phyloP scores from a whole-genome alignment of 2,888 invertebrate species.

The Drosophila tanythrix region DNA sequence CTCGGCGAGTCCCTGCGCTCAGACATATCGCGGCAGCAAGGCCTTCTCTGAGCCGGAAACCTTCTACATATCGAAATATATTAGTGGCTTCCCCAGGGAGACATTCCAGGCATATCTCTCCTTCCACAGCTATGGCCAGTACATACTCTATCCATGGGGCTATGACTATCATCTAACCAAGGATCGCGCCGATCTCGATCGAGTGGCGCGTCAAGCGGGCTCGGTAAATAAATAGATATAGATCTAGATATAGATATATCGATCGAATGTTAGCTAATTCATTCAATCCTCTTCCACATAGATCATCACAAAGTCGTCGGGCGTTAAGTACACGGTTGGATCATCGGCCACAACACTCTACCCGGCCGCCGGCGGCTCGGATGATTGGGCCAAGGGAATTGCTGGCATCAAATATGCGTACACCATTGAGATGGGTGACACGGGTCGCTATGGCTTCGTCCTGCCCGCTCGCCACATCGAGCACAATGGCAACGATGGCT shows the following conservation, averaged over 20 bases:
- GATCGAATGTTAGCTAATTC: background rate
- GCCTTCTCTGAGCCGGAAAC: constrained; percentile 96
- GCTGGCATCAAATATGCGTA: constrained; percentile 94
- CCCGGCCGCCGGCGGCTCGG: constrained; percentile 92
- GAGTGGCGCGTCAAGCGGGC: constrained; percentile 89
- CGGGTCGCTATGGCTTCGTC: constrained; percentile 93
- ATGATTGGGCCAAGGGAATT: constrained; percentile 96
- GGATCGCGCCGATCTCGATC: constrained; percentile 89
- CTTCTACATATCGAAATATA: constrained; percentile 87
- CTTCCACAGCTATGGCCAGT: constrained; percentile 95
- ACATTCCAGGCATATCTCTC: constrained; percentile 90
- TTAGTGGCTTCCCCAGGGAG: constrained; percentile 85
- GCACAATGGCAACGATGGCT: constrained; percentile 90
- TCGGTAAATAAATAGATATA: constrained; percentile 84
- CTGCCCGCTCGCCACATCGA: constrained; percentile 92
- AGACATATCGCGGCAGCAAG: constrained; percentile 91
- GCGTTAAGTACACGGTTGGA: constrained; percentile 90
- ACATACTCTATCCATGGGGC: constrained; percentile 94
- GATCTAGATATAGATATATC: background rate
- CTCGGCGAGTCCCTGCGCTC: constrained; percentile 92
- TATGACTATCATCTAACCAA: constrained; percentile 91
- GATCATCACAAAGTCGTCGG: constrained; percentile 81
- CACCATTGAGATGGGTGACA: constrained; percentile 95
- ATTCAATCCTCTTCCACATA: constrained; percentile 15
- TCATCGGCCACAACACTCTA: constrained; percentile 92